Conservation (phyloP, 2,113 vertebrate genomes). For the Eulemur rufifrons region DNA sequence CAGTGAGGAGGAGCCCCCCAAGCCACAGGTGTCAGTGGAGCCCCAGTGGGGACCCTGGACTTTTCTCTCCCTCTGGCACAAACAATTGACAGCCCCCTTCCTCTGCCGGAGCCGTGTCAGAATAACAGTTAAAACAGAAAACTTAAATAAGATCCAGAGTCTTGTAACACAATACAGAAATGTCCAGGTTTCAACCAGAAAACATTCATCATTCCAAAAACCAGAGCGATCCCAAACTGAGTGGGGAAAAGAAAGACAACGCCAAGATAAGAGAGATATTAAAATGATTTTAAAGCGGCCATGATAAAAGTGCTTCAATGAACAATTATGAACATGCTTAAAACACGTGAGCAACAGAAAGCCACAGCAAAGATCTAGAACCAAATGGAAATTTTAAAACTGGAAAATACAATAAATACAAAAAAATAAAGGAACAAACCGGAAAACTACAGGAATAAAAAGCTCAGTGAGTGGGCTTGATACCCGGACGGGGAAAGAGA, state of each 20-base stretch:
- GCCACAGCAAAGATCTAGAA: background rate
- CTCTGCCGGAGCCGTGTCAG: background rate
- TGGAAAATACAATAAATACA: background rate
- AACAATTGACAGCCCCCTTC: background rate
- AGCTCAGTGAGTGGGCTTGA: background rate
- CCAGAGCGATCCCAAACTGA: background rate
- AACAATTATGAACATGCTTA: background rate
- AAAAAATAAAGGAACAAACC: background rate
- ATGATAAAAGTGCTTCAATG: background rate
- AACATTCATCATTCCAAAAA: background rate
- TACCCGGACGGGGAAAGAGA: background rate
- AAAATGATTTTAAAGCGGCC: background rate
- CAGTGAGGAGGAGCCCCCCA: background rate
- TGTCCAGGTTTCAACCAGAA: background rate
- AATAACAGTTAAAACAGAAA: background rate
- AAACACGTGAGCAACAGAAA: background rate
- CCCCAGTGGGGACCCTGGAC: background rate
- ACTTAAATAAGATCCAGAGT: background rate
- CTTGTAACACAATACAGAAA: background rate
- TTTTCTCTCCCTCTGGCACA: background rate
- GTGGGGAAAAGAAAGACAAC: background rate
- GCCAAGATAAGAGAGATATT: background rate
- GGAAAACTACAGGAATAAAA: background rate
- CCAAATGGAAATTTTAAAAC: background rate
- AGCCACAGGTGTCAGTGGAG: no score